Evolutionary conservation across 2,113 vertebrate species (phyloP), one percentile per base, ranked within the genome.

Genomic region (Phrynosoma blainvillii): DNA sequence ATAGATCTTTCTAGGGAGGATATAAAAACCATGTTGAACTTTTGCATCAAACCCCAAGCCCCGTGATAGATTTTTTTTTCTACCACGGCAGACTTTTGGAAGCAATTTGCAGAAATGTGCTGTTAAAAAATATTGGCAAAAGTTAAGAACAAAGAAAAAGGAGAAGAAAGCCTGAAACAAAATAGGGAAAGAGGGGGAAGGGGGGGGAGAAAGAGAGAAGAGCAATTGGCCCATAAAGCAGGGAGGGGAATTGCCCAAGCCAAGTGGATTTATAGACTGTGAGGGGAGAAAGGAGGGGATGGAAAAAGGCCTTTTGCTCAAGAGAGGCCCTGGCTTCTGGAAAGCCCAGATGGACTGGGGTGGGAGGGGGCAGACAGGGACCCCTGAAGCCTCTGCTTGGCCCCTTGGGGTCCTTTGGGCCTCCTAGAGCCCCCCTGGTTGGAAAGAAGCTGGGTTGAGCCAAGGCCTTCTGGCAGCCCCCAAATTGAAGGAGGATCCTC

Each of bases 51-150:
- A 84, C 87, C 68, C 79, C 79, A 75, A 73, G 52, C 78, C 73
- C 79, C 84, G 59, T 73, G 78, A 62, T 86, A 66, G 62, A 30
- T 82, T 70, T 47, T 47, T 47, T 47, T 47, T 86, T 86, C 88
- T 82, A 86, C 84, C 70, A 82, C 79, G 76, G 84, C 84, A 82
- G 84, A 70, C 88, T 89, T 89, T 86, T 86, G 84, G 88, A 86
- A 89, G 88, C 88, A 82, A 86, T 86, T 86, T 89, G 71, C 88
- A 86, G 84, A 86, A 89, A 82, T 86, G 84, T 82, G 88, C 88
- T 76, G 79, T 82, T 85, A 82, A 80, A 62, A 85, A 86, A 89
- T 76, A 82, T 86, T 86, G 88, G 84, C 88, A 86, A 76, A 86
- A 86, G 84, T 89, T 76, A 76, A 89, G 88, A 89, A 89, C 88